Evolutionary conservation across 2,113 vertebrate genomes (phyloP).

Genomic region (Sakesphorus luctuosus): DNA sequence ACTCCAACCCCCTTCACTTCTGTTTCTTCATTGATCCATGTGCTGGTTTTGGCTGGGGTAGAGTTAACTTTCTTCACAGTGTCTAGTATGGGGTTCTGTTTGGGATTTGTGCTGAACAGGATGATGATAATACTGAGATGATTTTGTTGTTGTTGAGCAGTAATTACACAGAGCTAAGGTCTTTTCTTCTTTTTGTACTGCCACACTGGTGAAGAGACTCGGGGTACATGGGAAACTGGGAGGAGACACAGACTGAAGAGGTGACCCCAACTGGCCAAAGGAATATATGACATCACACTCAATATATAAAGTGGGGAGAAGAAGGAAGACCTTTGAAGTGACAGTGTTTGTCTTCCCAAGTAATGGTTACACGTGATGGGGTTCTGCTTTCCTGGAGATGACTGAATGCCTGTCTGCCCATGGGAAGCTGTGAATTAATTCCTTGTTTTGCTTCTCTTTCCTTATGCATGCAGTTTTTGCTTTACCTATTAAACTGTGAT

Average conservation of each 20-base stretch:
- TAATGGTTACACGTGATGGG: fast-evolving
- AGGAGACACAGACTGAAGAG: fast-evolving
- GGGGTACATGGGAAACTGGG: not conserved
- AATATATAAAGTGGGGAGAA: not conserved
- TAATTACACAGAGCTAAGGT: not conserved
- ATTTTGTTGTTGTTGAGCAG: not conserved
- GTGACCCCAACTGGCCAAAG: not conserved
- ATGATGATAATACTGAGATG: not conserved
- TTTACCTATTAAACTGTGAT: not conserved
- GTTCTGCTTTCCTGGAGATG: not conserved
- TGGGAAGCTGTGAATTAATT: not conserved
- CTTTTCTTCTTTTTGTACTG: not conserved
- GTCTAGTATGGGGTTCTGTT: not conserved
- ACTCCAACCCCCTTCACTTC: not conserved
- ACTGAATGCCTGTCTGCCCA: not conserved
- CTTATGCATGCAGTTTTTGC: not conserved
- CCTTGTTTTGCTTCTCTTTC: not conserved
- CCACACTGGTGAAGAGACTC: not conserved
- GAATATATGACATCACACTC: not conserved
- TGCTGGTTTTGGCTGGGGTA: not conserved
- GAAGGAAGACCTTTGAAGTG: not conserved
- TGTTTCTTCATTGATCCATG: not conserved
- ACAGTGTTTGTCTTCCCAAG: not conserved
- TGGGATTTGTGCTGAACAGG: not conserved
- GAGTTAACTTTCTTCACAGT: not conserved